phyloP scores from a whole-genome alignment of 2,113 vertebrate genomes.

The Sceloporus undulatus region DNA sequence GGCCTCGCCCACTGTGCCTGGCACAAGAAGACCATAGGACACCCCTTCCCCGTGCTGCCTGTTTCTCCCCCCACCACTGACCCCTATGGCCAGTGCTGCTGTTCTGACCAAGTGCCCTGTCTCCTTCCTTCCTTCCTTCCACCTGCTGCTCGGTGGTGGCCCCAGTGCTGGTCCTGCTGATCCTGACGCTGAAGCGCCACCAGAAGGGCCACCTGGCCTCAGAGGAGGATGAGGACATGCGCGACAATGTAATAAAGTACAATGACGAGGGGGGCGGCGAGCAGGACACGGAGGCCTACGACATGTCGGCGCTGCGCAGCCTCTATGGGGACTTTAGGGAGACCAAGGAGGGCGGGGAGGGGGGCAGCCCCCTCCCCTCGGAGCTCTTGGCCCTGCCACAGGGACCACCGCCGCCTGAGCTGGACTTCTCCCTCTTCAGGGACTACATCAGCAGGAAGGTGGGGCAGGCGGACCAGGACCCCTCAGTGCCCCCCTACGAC shows the following conservation, averaged over 20 bases:
- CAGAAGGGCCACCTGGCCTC: constrained; percentile 92
- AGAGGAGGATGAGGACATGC: constrained; percentile 98
- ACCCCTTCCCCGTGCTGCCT: too few species aligned
- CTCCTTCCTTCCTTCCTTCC: constrained; percentile 31
- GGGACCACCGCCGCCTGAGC: constrained; percentile 84
- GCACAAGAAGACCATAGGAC: background rate
- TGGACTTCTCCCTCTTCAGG: constrained; percentile 94
- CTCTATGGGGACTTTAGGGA: constrained; percentile 94
- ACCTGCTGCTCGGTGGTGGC: background rate
- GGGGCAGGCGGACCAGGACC: constrained; percentile 93
- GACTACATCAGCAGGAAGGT: constrained; percentile 97
- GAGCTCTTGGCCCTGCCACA: constrained; percentile 89
- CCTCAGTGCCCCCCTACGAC: constrained; percentile 96
- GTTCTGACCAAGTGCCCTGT: too few species aligned
- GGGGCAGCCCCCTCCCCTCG: constrained; percentile 67
- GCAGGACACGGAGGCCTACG: constrained; percentile 98
- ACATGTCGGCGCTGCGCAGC: constrained; percentile 97
- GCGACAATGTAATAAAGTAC: constrained; percentile 99
- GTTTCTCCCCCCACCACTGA: too few species aligned
- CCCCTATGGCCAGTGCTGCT: too few species aligned
- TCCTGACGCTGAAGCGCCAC: constrained; percentile 95
- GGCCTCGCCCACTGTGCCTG: too few species aligned
- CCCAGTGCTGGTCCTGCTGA: constrained; percentile 93
- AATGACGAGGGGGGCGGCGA: constrained; percentile 98
- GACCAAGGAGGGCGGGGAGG: constrained; percentile 84